A percentile compares a stretch with the other conserved stretches of the same genome.
These are phyloP conservation scores for Ichneumoninae sp. DNA, from an alignment of 2,888 invertebrate species.

Conservation along the genomic window DNA sequence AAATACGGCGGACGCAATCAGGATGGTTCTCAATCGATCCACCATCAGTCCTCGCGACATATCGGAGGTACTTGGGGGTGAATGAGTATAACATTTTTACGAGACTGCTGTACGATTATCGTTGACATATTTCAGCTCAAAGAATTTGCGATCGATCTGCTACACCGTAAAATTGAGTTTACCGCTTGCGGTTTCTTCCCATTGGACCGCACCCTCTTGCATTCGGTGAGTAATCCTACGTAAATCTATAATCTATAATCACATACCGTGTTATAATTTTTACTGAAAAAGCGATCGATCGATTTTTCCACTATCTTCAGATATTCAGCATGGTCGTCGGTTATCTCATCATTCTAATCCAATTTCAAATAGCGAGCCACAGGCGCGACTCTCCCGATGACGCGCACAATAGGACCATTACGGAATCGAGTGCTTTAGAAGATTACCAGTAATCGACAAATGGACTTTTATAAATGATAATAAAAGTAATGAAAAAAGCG, in stretches of 20 bases:
- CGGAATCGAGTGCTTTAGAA: background rate
- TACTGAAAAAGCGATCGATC: conserved; percentile 51
- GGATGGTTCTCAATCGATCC: conserved; percentile 20
- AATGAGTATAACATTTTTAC: background rate
- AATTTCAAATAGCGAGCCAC: conserved; percentile 13
- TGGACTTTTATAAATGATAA: background rate
- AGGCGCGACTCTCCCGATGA: background rate
- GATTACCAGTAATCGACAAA: background rate
- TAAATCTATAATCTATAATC: no score
- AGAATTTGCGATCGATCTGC: conserved; percentile 75
- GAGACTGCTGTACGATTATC: background rate
- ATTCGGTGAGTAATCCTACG: no score
- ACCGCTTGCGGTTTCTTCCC: conserved; percentile 76
- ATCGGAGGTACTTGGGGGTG: conserved; percentile 19
- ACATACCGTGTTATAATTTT: conserved; percentile 15
- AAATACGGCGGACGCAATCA: conserved; percentile 20
- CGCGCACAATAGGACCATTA: background rate
- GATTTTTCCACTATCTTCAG: conserved; percentile 10
- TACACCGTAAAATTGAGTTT: conserved; percentile 73
- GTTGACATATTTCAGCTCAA: conserved; percentile 72
- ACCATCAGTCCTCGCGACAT: conserved; percentile 8
- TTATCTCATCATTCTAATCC: conserved; percentile 43
- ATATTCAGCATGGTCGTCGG: conserved; percentile 35
- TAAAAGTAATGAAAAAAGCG: no score
- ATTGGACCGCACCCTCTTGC: conserved; percentile 47